Evolutionary conservation across 2,888 invertebrate genomes (phyloP).

Genomic region (Trichacis sp.): DNA sequence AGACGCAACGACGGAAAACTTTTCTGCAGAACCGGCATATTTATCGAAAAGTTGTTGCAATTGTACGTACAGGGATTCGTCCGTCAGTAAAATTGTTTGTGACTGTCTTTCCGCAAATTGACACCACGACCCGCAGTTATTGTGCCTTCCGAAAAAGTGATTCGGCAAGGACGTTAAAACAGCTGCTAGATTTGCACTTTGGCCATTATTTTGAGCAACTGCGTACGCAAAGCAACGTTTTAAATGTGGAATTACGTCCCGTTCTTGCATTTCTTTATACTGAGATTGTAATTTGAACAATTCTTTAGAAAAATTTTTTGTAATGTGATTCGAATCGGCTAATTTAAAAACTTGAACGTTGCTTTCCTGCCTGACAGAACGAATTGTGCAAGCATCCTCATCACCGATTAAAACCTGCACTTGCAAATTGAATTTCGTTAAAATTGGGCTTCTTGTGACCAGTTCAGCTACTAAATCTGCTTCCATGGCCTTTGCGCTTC

Average conservation of each 20-base stretch:
- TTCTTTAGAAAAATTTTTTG: conserved; percentile 40
- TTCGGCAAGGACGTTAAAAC: conserved; percentile 25
- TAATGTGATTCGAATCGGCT: conserved; percentile 41
- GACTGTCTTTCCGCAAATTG: conserved; percentile 1
- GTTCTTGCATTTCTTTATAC: not conserved
- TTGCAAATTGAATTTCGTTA: conserved; percentile 37
- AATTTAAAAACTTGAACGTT: conserved; percentile 33
- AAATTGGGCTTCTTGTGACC: conserved; percentile 35
- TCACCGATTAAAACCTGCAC: conserved; percentile 47
- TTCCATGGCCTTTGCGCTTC: conserved; percentile 51
- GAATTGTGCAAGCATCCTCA: conserved; percentile 47
- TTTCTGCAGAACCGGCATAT: conserved; percentile 36
- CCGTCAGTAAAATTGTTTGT: conserved; percentile 12
- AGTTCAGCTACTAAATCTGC: conserved; percentile 38
- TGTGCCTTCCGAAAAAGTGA: conserved; percentile 27
- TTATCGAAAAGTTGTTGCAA: conserved; percentile 32
- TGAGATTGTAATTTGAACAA: conserved; percentile 34
- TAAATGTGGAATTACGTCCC: conserved; percentile 10
- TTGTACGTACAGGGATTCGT: conserved; percentile 9
- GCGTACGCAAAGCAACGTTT: conserved; percentile 21
- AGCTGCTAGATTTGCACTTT: conserved; percentile 13
- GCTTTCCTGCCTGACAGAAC: conserved; percentile 32
- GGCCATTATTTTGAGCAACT: conserved; percentile 9
- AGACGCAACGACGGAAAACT: conserved; percentile 40
- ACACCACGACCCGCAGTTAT: conserved; percentile 34